These are phyloP conservation scores for Thamnaconus septentrionalis DNA, from an alignment of 2,113 vertebrate genomes.

Conservation along the genomic window DNA sequence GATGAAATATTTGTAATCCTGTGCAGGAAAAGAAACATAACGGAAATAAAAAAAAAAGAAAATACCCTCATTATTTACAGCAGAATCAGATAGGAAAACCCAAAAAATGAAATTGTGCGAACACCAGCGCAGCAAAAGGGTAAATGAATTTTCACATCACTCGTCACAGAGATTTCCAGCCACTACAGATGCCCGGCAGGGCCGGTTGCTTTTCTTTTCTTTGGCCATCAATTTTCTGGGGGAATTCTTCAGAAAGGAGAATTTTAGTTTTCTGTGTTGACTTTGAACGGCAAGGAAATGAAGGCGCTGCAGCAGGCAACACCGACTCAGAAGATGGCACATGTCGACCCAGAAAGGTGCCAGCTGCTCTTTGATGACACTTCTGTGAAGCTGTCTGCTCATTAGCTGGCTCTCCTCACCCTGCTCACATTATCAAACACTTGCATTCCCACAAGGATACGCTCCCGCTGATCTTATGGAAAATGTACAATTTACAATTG, in stretches of 20 bases:
- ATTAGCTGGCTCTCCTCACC: slow-evolving; percentile 66
- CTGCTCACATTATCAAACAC: slow-evolving; percentile 63
- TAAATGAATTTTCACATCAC: slow-evolving; percentile 62
- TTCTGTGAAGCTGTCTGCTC: slow-evolving; percentile 69
- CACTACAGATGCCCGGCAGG: slow-evolving; percentile 23
- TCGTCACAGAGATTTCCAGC: slow-evolving; percentile 35
- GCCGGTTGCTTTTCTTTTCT: slow-evolving; percentile 19
- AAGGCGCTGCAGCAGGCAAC: slow-evolving; percentile 44
- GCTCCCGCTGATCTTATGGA: slow-evolving; percentile 58
- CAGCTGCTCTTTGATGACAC: slow-evolving; percentile 68
- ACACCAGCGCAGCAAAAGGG: slow-evolving; percentile 47
- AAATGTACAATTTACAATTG: slow-evolving; percentile 57
- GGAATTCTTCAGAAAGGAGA: slow-evolving; percentile 36
- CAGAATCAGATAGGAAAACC: slow-evolving; percentile 29
- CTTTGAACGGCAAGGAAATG: slow-evolving; percentile 46
- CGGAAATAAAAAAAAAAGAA: not conserved
- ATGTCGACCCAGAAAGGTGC: slow-evolving; percentile 68
- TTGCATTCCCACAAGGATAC: slow-evolving; percentile 58
- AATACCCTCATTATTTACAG: slow-evolving; percentile 48
- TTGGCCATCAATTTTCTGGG: slow-evolving; percentile 20
- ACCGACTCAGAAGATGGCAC: slow-evolving; percentile 59
- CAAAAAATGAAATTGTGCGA: slow-evolving; percentile 50
- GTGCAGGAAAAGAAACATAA: not conserved
- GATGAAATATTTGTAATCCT: slow-evolving; percentile 32
- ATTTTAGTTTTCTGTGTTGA: slow-evolving; percentile 6